Conservation (phyloP, 2,888 invertebrate species). For the Anthophora plumipes region DNA sequence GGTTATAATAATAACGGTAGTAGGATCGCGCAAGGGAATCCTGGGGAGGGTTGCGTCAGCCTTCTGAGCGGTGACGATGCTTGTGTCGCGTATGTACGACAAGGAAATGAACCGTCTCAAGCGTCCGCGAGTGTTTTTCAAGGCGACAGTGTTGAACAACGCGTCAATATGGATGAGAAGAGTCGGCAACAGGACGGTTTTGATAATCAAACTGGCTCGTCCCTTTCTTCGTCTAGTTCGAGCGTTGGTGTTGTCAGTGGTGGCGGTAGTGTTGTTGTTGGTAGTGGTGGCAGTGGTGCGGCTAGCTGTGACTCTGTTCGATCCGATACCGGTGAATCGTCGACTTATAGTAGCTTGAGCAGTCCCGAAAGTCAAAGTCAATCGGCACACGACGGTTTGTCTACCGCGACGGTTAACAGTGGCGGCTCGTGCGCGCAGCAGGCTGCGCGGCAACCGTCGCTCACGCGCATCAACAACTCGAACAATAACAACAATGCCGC, state of each 20-base stretch:
- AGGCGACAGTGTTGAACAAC: conserved; percentile 55
- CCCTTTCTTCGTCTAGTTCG: conserved; percentile 52
- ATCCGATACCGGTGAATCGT: conserved; percentile 87
- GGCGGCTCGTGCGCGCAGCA: conserved; percentile 83
- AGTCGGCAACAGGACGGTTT: conserved; percentile 69
- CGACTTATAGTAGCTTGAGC: conserved; percentile 85
- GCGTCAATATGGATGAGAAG: conserved; percentile 63
- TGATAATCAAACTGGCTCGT: conserved; percentile 61
- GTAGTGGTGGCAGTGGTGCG: conserved; percentile 49
- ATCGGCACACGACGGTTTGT: conserved; percentile 74
- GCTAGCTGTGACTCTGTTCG: conserved; percentile 86
- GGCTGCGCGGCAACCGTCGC: conserved; percentile 77
- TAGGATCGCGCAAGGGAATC: conserved; percentile 51
- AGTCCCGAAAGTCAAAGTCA: conserved; percentile 83
- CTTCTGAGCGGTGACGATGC: conserved; percentile 59
- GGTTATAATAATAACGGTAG: conserved; percentile 47
- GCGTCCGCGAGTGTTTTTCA: conserved; percentile 56
- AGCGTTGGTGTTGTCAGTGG: conserved; percentile 53
- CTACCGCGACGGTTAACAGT: conserved; percentile 78
- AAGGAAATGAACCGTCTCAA: conserved; percentile 52
- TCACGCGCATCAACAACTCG: conserved; percentile 69
- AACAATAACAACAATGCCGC: conserved; percentile 84
- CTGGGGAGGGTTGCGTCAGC: conserved; percentile 53
- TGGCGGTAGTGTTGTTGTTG: conserved; percentile 51
- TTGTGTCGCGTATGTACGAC: conserved; percentile 61